Percentiles rank a stretch among this genome's conserved stretches.
Evolutionary conservation across 2,797 vertebrate species (phyloP).

Genomic region (Enteromius treurensis): DNA sequence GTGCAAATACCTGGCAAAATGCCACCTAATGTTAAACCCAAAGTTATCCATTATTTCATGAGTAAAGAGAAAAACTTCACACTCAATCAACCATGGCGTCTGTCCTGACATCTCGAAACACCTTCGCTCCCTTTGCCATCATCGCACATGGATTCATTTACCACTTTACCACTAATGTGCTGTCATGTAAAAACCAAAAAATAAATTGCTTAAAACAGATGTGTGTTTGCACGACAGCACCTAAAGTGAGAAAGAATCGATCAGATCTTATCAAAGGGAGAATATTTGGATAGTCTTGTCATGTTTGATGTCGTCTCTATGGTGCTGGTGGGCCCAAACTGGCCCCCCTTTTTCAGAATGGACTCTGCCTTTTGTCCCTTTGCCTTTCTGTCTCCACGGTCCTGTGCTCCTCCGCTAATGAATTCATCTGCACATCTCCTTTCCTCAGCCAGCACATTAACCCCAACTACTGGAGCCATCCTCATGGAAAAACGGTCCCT

Average conservation of each 20-base stretch:
- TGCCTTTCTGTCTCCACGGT: constrained; percentile 72
- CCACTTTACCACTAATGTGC: not conserved
- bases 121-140: constrained; percentile 54
- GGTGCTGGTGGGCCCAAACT: not conserved
- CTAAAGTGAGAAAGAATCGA: constrained; percentile 17
- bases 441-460: constrained; percentile 82
- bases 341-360: constrained; percentile 66
- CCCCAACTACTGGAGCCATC: constrained; percentile 78
- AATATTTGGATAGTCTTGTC: constrained; percentile 6
- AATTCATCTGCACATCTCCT: constrained; percentile 86
- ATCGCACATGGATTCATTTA: constrained; percentile 34
- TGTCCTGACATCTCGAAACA: constrained; percentile 68
- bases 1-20: constrained; percentile 67
- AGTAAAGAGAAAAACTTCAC: constrained; percentile 80
- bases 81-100: constrained; percentile 74
- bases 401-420: constrained; percentile 82
- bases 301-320: constrained; percentile 33
- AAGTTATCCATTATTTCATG: constrained; percentile 83
- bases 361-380: constrained; percentile 79
- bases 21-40: constrained; percentile 77
- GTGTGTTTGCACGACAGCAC: not conserved
- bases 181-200: not conserved
- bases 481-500: constrained; percentile 76
- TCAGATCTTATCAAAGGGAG: constrained; percentile 23
- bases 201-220: not conserved